Base-by-base conservation (phyloP, 2,797 vertebrate species). In the Notolabrus celidotus region DNA sequence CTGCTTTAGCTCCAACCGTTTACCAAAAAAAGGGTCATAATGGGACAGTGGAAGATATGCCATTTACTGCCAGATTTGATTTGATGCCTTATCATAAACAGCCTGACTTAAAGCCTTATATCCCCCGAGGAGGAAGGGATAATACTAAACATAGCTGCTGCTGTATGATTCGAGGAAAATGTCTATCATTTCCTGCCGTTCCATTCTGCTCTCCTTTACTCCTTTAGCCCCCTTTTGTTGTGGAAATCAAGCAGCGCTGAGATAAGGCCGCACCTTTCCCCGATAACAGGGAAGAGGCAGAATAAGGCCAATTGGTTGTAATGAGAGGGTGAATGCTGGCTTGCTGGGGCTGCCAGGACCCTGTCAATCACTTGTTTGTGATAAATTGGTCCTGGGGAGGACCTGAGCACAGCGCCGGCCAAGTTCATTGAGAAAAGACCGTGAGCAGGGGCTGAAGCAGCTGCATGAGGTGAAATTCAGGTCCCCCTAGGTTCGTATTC, bases 241-340 rank as follows among this genome's bases (percentile, higher is more conserved):
- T 90, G 83, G 89, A 91, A 92, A 93, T 89, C 92, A 74, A 79
- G 83, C 79, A 75, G 74, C 41, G 23, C 74, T 2, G 38, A 92
- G 94, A 94, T 92, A 95, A 94, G 93, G 90, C 92, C 76, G 89
- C 87, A 93, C 92, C 92, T 83, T 93, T 92, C 87, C 92, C 92
- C 77, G 88, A 84, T 89, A 91, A 88, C 93, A 88, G 89, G 82
- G 90, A 81, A 79, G 83, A 90, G 91, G 90, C 80, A 94, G 88
- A 94, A 95, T 66, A 86, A 92, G 94, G 91, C 91, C 94, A 95
- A 95, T 89, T 93, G 95, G 92, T 89, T 50, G 85, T 94, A 94
- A 95, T 94, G 93, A 94, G 92, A 80, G 81, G 55, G 73, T 88
- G 91, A 95, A 92, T 88, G 84, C 71, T 73, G 81, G 76, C 92